These are phyloP conservation scores for Bombylius major DNA, from an alignment of 2,888 invertebrate species.

Conservation along the genomic window DNA sequence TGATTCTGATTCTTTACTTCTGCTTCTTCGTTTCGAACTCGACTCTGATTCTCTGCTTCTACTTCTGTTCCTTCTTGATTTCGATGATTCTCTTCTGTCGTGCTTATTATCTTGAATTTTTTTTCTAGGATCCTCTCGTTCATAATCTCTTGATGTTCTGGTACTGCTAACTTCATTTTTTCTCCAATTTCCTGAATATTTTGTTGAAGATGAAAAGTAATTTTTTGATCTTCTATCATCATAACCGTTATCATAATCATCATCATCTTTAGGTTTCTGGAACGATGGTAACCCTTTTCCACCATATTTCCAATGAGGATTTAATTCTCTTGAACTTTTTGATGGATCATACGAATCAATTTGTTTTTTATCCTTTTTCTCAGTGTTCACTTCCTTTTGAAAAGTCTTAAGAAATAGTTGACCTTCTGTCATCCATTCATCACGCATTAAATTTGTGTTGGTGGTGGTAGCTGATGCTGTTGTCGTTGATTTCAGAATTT, in stretches of 20 bases:
- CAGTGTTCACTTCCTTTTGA: conserved; percentile 30
- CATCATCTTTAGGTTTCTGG: conserved; percentile 34
- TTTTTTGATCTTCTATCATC: conserved; percentile 5
- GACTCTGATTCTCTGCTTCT: background rate
- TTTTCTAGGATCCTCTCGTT: background rate
- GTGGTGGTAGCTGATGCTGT: background rate
- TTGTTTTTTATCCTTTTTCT: conserved; percentile 39
- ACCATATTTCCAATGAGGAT: conserved; percentile 86
- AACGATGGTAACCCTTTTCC: conserved; percentile 67
- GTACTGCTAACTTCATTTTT: conserved; percentile 9
- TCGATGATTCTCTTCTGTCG: background rate
- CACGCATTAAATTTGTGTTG: conserved; percentile 37
- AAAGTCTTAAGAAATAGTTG: background rate
- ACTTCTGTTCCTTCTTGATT: background rate
- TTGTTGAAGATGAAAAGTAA: background rate
- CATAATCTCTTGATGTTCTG: background rate
- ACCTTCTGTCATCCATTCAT: conserved; percentile 62
- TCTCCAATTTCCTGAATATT: conserved; percentile 16
- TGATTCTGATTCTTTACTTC: background rate
- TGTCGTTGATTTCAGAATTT: conserved; percentile 1
- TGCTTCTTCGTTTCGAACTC: too few relatives aligned
- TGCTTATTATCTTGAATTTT: too few relatives aligned
- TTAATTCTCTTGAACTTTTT: conserved; percentile 63
- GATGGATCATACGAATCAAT: conserved; percentile 54
- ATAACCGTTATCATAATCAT: conserved; percentile 14